Evolutionary conservation across 2,113 vertebrate genomes (phyloP).

Genomic region (Corythaeola cristata): DNA sequence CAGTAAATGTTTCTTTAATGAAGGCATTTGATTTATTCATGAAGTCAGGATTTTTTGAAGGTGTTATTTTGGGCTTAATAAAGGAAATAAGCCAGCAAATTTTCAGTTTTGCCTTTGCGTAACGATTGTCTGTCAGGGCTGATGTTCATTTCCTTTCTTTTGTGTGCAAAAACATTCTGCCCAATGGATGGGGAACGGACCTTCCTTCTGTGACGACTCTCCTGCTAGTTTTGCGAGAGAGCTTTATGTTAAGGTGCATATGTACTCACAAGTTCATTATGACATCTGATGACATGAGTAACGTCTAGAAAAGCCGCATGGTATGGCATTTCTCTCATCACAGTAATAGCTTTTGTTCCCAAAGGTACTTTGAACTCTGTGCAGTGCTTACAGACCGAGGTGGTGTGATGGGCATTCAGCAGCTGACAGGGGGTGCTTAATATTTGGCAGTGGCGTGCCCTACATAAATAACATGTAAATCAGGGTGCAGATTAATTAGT

Average conservation of each 20-base stretch:
- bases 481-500: neutral
- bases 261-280: neutral
- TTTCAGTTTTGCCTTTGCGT: constrained; percentile 22
- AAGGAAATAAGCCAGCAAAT: constrained; percentile 50
- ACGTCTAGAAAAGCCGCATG: neutral
- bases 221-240: neutral
- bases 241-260: neutral
- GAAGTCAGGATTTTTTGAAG: constrained; percentile 49
- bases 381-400: neutral
- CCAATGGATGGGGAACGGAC: neutral
- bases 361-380: neutral
- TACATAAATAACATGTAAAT: neutral
- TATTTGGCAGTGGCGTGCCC: neutral
- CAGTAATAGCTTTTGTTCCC: neutral
- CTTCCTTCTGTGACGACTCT: neutral
- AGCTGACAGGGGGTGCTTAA: neutral
- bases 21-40: constrained; percentile 59
- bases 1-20: constrained; percentile 59
- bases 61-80: constrained; percentile 62
- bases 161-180: neutral
- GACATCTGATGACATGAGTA: neutral
- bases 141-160: neutral
- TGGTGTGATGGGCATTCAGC: neutral
- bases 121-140: neutral
- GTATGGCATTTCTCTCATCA: neutral